Evolutionary conservation across 2,113 vertebrate species (phyloP), one percentile per base, ranked within the genome.

Genomic region (Strigops habroptila): DNA sequence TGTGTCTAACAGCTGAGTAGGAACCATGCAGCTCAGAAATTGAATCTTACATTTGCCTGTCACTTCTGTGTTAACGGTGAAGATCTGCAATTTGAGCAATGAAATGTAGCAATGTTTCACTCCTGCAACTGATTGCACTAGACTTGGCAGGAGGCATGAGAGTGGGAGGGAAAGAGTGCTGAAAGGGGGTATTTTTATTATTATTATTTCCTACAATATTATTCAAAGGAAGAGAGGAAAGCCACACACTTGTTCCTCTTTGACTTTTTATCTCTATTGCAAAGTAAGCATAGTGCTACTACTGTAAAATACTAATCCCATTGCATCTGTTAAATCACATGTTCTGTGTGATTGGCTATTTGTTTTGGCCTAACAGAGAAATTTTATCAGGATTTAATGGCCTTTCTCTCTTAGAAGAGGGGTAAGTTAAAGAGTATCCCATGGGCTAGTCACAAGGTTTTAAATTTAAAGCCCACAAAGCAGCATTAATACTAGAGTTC

Each of bases 71-170:
- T 68, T 88, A 89, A 83, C 3, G 7, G 75, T 91, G 71, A 90
- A 93, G 82, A 93, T 87, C 80, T 88, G 82, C 94, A 93, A 88
- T 95, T 92, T 73, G 94, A 95, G 83, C 75, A 94, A 51, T 70
- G 90, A 95, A 96, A 95, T 95, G 89, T 80, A 88, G 95, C 91
- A 80, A 88, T 73, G 95, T 97, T 86, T 97, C 95, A 84, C 52
- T 93, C 78, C 57, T 82, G 62, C 84, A 86, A 88, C 80, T 75
- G 89, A 59, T 94, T 97, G 84, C 88, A 80, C 73, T 94, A 68
- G 86, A 95, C 78, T 71, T 96, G 95, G 94, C 96, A 95, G 84
- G 95, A 97, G 94, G 88, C 84, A 94, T 10, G 59, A 94, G 93
- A 91, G 96, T 95, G 96, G 94, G 96, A 96, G 96, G 94, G 88